Base-by-base conservation (phyloP, 2,797 vertebrate species). In the Thalassophryne amazonica region DNA sequence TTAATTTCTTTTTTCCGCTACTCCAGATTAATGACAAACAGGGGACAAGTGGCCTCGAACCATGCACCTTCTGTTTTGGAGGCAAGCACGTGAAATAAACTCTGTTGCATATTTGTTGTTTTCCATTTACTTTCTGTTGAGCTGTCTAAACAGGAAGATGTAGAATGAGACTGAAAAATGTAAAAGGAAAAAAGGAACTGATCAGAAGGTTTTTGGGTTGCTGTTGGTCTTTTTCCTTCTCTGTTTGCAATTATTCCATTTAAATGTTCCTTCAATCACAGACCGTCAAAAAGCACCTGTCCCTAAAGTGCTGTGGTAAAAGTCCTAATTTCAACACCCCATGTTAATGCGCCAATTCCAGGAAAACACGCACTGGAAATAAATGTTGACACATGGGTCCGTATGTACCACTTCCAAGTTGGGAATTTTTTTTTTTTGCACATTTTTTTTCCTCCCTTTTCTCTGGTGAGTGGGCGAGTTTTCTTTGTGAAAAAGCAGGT, bases 361-460 rank as follows among this genome's bases (percentile, higher is more conserved):
- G 77, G 68, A 84, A 69, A n/a, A 24, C 24, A 40, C 30, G 24
- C 42, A 11, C 19, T 75, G 61, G 54, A 66, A 52, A 59, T 73
- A 71, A 79, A 72, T 52, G 68, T 66, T 69, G 68, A 80, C 70
- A 76, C 61, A 66, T 81, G 69, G 54, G 13, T 13, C 35, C 12
- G 7, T 17, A 23, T 3, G 35, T 22, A 49, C 2, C 38, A 1
- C 17, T 4, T 75, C 72, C 67, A 82, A 58, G 33, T 36, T 8
- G 1, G 13, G 22, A 23, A 34, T 38, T 41, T 18, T 61, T 50
- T 50, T 54, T 41, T 58, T 57, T 60, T 37, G 55, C 43, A 42
- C 41, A 23, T n/a, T 31, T 48, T 59, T 69, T 48, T 38, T 30
- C 54, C 40, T 40, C 37, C 8, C 41, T 65, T 55, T 55, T 66